These are phyloP conservation scores for Brachionus manjavacas DNA, from an alignment of 1,140 invertebrate genomes.

Conservation along the genomic window DNA sequence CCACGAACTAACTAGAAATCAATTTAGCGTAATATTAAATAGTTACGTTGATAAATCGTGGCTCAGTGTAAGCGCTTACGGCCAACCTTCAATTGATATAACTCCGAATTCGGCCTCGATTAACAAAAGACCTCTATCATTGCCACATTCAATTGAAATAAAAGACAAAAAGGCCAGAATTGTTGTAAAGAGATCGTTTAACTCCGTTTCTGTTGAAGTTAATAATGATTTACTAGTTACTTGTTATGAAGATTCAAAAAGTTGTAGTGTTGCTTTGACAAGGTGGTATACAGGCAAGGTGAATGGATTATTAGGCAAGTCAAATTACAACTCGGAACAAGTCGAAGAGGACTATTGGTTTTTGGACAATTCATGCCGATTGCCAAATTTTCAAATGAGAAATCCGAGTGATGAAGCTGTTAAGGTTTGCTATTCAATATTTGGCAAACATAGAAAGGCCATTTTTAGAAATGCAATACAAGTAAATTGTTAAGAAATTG, in stretches of 20 bases:
- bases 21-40: conserved; percentile 28
- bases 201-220: neutral
- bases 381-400: neutral
- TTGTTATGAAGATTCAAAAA: conserved; percentile 38
- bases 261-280: conserved; percentile 30
- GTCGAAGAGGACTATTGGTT: conserved; percentile 2
- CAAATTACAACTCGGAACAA: neutral
- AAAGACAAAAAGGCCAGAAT: neutral
- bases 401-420: conserved; percentile 21
- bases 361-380: conserved; percentile 10
- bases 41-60: neutral
- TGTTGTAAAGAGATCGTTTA: neutral
- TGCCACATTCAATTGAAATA: neutral
- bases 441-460: neutral
- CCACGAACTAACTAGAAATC: conserved; percentile 4
- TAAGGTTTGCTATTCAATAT: conserved; percentile 8
- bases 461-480: conserved; percentile 14
- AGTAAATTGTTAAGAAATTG: neutral
- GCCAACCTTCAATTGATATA: neutral
- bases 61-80: conserved; percentile 2
- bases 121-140: neutral
- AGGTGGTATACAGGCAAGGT: conserved; percentile 39
- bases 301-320: conserved; percentile 22
- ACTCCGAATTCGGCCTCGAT: neutral
- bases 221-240: conserved; percentile 25